Evolutionary conservation across 2,113 vertebrate species (phyloP), one percentile per base, ranked within the genome.

Genomic region (Ctenodactylus gundi): DNA sequence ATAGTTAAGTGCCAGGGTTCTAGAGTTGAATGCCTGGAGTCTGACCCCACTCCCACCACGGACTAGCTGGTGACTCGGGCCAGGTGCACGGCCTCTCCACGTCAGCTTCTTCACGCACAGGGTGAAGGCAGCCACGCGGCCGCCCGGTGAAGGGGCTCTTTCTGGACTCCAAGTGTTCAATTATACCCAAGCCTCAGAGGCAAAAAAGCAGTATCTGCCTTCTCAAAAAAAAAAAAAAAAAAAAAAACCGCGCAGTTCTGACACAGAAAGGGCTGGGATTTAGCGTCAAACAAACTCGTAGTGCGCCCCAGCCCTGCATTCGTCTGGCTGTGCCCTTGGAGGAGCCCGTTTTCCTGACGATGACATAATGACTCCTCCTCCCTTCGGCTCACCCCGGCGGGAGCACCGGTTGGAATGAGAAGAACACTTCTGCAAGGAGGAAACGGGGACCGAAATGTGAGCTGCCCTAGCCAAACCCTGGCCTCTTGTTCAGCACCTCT

Each of bases 341-440:
- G 0, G 12, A 49, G 29, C 65, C 90, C 84, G 75, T 34, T 1
- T 90, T 53, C 25, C 15, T 0, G 0, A 44, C n/a, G 3, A 0
- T 88, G 95, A 96, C 96, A 94, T 25, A 91, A 70, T 53, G 44
- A 51, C 70, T 87, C 41, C 67, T 27, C 29, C 23, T 18, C 6
- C 15, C 83, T 55, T n/a, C 49, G 8, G 49, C 46, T 46, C 13
- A 7, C 46, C 57, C 41, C 41, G 12, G 29, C 20, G 64, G 77
- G 70, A 90, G 29, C 31, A 87, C 90, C 82, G 67, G 57, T 57
- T 64, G 76, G 90, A 36, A 41, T 13, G 44, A 46, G 29, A 62
- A 90, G 93, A 73, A 55, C 82, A 83, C 85, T 85, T 90, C 36
- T 46, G 80, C 53, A 86, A 94, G 95, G 85, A 83, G 68, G 78